Conservation (phyloP, 2,797 vertebrate genomes). For the Ispidina lecontei region DNA sequence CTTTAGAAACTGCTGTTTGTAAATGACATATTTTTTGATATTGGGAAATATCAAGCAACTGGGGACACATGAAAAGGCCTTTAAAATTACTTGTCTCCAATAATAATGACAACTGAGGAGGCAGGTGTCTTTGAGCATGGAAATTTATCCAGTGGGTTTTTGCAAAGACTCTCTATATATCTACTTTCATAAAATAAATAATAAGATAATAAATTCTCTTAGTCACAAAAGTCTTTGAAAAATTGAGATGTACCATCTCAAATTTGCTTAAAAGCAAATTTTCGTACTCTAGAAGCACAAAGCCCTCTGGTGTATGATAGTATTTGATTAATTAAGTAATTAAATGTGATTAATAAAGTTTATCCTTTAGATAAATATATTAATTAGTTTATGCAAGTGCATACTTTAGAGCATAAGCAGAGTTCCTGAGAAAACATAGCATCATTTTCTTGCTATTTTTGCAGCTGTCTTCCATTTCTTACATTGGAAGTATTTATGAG, state of each 20-base stretch:
- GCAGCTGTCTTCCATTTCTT: background rate
- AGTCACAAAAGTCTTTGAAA: background rate
- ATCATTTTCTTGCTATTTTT: background rate
- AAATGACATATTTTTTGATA: fast-evolving
- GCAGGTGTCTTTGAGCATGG: background rate
- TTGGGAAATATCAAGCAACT: background rate
- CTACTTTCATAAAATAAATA: background rate
- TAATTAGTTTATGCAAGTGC: background rate
- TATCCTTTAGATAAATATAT: background rate
- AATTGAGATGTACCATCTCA: background rate
- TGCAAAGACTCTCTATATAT: background rate
- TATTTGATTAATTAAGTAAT: background rate
- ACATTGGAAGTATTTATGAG: background rate
- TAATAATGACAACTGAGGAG: background rate
- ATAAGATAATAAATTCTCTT: background rate
- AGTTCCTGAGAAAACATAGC: background rate
- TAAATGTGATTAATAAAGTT: background rate
- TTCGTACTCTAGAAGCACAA: background rate
- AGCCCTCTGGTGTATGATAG: background rate
- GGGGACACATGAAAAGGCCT: background rate
- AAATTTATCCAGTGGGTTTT: background rate
- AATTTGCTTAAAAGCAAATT: background rate
- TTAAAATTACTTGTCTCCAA: background rate
- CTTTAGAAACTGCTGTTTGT: background rate
- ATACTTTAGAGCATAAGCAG: background rate